Conservation (phyloP, 2,113 vertebrate species). For the Anser cygnoides region DNA sequence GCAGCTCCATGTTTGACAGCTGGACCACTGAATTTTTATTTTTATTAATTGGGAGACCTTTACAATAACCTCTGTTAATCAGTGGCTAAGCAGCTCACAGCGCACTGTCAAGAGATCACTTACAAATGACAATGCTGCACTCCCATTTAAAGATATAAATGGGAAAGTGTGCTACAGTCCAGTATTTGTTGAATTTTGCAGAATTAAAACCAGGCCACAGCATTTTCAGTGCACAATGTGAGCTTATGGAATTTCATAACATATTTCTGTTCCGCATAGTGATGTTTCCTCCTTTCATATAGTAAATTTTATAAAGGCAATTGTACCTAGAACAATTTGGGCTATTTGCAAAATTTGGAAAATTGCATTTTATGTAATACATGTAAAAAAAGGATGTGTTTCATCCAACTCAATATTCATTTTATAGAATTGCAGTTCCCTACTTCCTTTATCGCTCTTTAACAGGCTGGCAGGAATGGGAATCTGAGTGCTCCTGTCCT, state of each 20-base stretch:
- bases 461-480: background rate
- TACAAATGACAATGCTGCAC: background rate
- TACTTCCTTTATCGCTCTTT: background rate
- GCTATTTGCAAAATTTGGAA: background rate
- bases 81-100: background rate
- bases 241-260: background rate
- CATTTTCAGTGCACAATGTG: background rate
- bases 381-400: background rate
- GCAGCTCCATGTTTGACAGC: background rate
- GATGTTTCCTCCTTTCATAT: background rate
- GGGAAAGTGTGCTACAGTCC: background rate
- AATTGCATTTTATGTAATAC: background rate
- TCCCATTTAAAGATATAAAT: background rate
- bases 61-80: background rate
- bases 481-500: background rate
- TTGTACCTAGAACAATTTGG: background rate
- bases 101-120: fast-evolving
- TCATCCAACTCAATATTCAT: background rate
- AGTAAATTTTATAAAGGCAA: background rate
- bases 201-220: background rate
- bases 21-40: background rate
- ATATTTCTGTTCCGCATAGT: fast-evolving
- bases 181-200: background rate
- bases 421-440: background rate
- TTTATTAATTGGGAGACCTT: constrained; percentile 10